A percentile compares a stretch with the other conserved stretches of the same genome.
Conservation (phyloP, 2,797 vertebrate genomes). For the Coluber constrictor region DNA sequence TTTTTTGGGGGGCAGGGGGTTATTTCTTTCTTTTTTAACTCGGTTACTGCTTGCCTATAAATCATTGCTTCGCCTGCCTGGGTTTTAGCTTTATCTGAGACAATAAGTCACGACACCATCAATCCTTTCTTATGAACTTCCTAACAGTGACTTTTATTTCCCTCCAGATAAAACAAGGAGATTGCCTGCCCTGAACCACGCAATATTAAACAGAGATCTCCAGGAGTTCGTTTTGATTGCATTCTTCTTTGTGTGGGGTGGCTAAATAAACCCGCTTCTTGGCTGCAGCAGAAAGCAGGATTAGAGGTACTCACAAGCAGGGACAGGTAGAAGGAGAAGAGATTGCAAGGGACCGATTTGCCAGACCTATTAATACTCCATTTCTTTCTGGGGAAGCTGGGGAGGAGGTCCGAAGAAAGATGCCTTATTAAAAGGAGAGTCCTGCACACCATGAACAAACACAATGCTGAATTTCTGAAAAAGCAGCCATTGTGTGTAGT, state of each 20-base stretch:
- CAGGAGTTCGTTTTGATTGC: slow-evolving; percentile 17
- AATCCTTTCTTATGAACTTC: slow-evolving; percentile 30
- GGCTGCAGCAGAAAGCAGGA: not conserved
- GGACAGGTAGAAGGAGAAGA: not conserved
- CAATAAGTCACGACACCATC: slow-evolving; percentile 22
- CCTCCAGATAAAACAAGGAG: slow-evolving; percentile 30
- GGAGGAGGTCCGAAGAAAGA: not conserved
- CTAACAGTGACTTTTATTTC: slow-evolving; percentile 17
- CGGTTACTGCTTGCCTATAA: not conserved
- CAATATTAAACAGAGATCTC: slow-evolving; percentile 20
- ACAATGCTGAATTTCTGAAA: not conserved
- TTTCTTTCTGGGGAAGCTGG: not conserved
- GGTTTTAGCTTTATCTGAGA: slow-evolving; percentile 15
- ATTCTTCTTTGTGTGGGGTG: not conserved
- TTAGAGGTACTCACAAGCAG: not conserved
- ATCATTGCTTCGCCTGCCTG: not conserved
- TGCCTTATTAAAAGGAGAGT: not conserved
- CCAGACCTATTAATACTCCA: not conserved
- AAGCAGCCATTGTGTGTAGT: not conserved
- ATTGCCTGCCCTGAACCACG: slow-evolving; percentile 7
- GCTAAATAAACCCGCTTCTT: slow-evolving; percentile 14
- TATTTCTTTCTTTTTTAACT: not conserved
- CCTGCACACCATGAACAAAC: not conserved
- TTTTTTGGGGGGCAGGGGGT: not conserved
- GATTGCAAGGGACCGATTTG: not conserved